Evolutionary conservation across 2,888 invertebrate species (phyloP), one percentile per base, ranked within the genome.

Genomic region (Hylaea fasciaria): DNA sequence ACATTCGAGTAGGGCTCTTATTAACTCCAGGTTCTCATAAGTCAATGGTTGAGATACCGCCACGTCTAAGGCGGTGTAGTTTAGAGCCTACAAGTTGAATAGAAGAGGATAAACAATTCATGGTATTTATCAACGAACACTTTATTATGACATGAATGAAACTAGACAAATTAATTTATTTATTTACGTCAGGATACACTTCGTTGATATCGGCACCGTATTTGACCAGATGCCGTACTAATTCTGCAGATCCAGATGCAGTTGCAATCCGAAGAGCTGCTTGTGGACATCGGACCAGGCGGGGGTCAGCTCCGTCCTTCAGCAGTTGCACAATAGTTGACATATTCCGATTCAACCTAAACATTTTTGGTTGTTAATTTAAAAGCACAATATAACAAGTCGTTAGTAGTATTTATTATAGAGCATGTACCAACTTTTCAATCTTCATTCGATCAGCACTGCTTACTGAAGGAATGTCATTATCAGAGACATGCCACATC

Each of bases 181-280:
- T 5, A 57, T 62, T 70, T 70, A 86, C 90, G 49, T 83, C 66
- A 7, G 80, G 76, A 62, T 77, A 86, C 11, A 63, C 69, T 79
- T 88, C 85, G 68, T 91, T 86, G 0, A 86, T 69, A 61, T 91
- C 74, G 53, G 85, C 88, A 2, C 89, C 89, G 60, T 80, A 62
- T 5, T 70, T 63, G 0, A 85, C 68, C 35, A 91, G 72, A 29
- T 76, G 69, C 2, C 70, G 69, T 16, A 91, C 70, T 8, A 89
- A 68, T 28, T 85, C 80, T 1, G 85, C 47, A 46, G 65, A 71
- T 1, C 80, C 80, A 0, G 86, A 73, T 0, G 73, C 53, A 0
- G 79, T 66, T 4, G 88, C 89, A 32, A 86, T 77, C 22, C 83
- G 74, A 4, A 91, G 62, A 0, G 88, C 85, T 4, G 89, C 77